Evolutionary conservation across 2,888 invertebrate genomes (phyloP), one percentile per base, ranked within the genome.

Genomic region (Selenia dentaria): DNA sequence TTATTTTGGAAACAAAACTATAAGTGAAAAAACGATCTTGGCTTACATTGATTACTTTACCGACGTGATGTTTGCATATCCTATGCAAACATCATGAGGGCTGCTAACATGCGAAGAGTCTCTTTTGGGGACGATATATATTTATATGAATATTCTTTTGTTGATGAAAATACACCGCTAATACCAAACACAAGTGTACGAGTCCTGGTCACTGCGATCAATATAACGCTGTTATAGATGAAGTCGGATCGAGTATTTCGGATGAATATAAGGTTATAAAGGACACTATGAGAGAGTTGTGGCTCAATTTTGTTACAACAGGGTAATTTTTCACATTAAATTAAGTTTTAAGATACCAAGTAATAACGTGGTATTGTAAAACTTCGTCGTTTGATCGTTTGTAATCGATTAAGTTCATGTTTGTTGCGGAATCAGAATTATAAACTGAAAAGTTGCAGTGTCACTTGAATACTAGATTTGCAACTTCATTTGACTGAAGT

Each of bases 301-400:
- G 9, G 34, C 20, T 26, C 26, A 54, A 18, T 49, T 61, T 43
- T 9, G 20, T 43, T 4, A 32, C 14, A 3, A 26, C 36, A 18
- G 43, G 43, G 43, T 43, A 14, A 32, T 36, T 43, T 5, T 0
- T 32, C 14, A n/a, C 2, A 24, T 6, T 28, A 6, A 12, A 12
- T 12, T 12, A 4, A 6, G 5, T 22, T 22, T 22, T 22, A 28
- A 28, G 2, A 1, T 28, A 12, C 11, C 13, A 2, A 16, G 16
- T n/a, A n/a, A n/a, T n/a, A n/a, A 16, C 4, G 16, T 3, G 4
- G 16, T 16, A 16, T 16, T 16, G 16, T 3, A 16, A 4, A 3
- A 16, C 4, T 16, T 16, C 16, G 3, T 16, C 2, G 16, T 3
- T 4, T 16, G 4, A 3, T n/a, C n/a, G n/a, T 3, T 16, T 16